These are phyloP conservation scores for Falco columbarius DNA, from an alignment of 2,797 vertebrate species.

Conservation along the genomic window DNA sequence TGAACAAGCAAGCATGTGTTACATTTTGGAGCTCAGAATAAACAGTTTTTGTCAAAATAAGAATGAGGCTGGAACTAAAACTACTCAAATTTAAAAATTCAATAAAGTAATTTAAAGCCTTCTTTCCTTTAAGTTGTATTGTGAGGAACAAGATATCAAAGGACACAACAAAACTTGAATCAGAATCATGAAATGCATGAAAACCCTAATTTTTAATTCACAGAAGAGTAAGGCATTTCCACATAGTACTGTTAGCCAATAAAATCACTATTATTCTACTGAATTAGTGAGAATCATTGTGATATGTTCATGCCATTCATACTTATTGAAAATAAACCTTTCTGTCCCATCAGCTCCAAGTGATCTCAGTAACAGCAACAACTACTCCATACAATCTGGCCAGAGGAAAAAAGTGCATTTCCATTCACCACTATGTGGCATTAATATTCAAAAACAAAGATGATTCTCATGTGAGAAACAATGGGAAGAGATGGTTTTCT, in stretches of 20 bases:
- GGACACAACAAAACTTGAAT: neutral
- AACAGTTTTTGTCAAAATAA: neutral
- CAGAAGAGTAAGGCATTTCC: neutral
- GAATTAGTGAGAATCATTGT: neutral
- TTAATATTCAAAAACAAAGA: neutral
- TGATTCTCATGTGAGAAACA: neutral
- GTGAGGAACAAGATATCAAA: neutral
- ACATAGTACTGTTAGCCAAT: neutral
- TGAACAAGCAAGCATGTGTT: neutral
- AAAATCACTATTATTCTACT: neutral
- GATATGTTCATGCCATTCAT: neutral
- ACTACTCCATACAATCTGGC: neutral
- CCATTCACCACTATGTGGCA: neutral
- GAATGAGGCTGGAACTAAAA: neutral
- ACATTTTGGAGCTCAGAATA: neutral
- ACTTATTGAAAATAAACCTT: neutral
- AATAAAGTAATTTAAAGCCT: neutral
- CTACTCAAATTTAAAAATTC: neutral
- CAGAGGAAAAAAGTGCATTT: neutral
- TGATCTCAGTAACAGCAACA: neutral
- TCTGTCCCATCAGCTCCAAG: neutral
- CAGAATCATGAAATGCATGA: neutral
- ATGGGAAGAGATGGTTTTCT: neutral
- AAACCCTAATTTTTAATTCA: neutral
- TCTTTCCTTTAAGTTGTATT: neutral